These are phyloP conservation scores for Drosophila guanche DNA, from an alignment of 1,140 invertebrate genomes.

Conservation along the genomic window DNA sequence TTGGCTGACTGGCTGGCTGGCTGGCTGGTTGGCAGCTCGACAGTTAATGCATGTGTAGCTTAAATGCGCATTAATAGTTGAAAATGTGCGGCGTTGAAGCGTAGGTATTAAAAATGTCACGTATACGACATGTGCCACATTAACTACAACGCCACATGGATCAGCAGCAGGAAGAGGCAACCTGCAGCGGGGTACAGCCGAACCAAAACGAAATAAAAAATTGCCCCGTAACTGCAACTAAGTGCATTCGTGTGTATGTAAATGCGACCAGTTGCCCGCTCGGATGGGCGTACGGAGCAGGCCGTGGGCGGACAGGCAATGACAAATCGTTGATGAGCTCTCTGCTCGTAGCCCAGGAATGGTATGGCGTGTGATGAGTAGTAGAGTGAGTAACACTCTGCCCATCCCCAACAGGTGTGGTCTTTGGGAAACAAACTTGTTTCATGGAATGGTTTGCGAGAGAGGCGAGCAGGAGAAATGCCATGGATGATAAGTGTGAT, in stretches of 20 bases:
- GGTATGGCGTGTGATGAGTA: not conserved
- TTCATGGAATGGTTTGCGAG: too few species aligned
- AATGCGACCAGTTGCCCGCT: constrained; percentile 50
- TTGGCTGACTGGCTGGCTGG: constrained; percentile 6
- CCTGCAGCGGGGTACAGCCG: constrained; percentile 1
- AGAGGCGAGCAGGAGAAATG: too few species aligned
- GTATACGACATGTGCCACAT: constrained; percentile 80
- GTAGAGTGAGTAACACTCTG: too few species aligned
- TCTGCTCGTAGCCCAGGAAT: constrained; percentile 12
- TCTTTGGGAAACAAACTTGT: too few species aligned
- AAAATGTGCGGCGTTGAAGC: constrained; percentile 81
- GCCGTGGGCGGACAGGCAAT: constrained; percentile 38
- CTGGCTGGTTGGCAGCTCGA: constrained; percentile 32
- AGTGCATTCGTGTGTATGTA: constrained; percentile 77
- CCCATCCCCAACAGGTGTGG: constrained; percentile 5
- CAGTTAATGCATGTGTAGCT: constrained; percentile 80
- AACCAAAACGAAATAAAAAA: constrained; percentile 37
- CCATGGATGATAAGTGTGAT: too few species aligned
- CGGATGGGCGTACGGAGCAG: constrained; percentile 11
- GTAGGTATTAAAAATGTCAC: constrained; percentile 81
- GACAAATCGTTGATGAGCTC: constrained; percentile 72
- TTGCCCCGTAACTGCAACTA: constrained; percentile 53
- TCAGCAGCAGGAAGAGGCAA: constrained; percentile 39
- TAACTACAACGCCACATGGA: constrained; percentile 73
- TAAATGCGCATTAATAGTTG: constrained; percentile 81